phyloP scores from a whole-genome alignment of 2,888 invertebrate species.

The Hypena proboscidalis region DNA sequence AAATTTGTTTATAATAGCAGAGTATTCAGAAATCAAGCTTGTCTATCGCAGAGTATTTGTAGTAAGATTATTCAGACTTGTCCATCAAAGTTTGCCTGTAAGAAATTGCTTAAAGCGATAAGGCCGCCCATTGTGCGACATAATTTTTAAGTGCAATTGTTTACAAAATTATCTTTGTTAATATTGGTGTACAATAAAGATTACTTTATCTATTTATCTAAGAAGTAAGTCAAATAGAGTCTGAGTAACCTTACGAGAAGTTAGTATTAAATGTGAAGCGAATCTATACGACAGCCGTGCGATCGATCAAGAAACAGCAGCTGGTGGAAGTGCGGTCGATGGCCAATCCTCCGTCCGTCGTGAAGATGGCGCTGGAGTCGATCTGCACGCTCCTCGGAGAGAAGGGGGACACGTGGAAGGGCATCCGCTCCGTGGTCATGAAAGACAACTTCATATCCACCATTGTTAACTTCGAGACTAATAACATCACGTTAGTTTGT shows the following conservation, averaged over 20 bases:
- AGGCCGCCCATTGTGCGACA: too few species aligned
- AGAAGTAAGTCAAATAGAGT: too few species aligned
- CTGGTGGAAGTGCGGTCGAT: constrained; percentile 97
- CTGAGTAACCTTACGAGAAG: constrained; percentile 17
- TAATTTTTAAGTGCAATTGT: too few species aligned
- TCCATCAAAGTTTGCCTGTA: too few species aligned
- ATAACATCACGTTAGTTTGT: constrained; percentile 96
- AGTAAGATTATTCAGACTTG: constrained; percentile 17
- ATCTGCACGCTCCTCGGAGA: constrained; percentile 97
- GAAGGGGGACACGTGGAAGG: constrained; percentile 96
- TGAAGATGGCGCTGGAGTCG: constrained; percentile 97
- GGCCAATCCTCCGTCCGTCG: constrained; percentile 96
- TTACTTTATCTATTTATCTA: too few species aligned
- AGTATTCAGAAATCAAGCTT: constrained; percentile 18
- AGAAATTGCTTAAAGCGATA: too few species aligned
- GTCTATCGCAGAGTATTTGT: constrained; percentile 18
- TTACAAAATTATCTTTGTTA: too few species aligned
- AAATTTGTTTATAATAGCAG: not conserved
- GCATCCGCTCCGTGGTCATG: constrained; percentile 95
- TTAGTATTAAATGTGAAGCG: constrained; percentile 60
- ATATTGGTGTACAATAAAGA: too few species aligned
- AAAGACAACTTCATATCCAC: constrained; percentile 98
- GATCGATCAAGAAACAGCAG: constrained; percentile 98
- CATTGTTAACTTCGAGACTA: constrained; percentile 97
- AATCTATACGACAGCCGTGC: constrained; percentile 89